Evolutionary conservation across 53 echinoderm and acorn worm species (phyloP).

Genomic region (Patiria pectinifera): DNA sequence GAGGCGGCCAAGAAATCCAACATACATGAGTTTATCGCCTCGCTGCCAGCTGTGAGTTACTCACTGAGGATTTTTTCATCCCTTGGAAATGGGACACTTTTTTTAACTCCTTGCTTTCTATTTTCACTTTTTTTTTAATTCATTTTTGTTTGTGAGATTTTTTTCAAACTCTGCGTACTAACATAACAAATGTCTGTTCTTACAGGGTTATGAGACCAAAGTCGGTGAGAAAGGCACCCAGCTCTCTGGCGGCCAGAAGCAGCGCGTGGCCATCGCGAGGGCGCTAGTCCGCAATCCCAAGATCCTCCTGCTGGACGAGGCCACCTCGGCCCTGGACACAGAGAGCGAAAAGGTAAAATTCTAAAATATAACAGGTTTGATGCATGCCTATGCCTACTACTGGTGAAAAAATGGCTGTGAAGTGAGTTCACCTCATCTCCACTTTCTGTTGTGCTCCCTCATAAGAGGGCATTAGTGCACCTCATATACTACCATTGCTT

Average conservation of each 20-base stretch:
- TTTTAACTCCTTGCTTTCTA: background rate
- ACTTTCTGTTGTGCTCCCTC: background rate
- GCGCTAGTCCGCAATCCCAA: constrained; percentile 89
- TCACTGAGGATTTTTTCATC: background rate
- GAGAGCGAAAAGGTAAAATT: constrained; percentile 91
- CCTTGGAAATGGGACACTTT: background rate
- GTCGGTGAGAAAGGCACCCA: constrained; percentile 91
- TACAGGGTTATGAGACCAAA: constrained; percentile 84
- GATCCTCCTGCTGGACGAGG: constrained; percentile 93
- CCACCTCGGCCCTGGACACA: constrained; percentile 94
- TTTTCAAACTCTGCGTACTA: background rate
- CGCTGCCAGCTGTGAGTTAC: constrained; percentile 75
- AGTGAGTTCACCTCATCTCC: background rate
- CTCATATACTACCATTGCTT: too few relatives aligned
- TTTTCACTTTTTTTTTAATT: background rate
- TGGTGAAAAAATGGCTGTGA: too few relatives aligned
- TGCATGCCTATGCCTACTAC: too few relatives aligned
- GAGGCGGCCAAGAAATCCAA: constrained; percentile 82
- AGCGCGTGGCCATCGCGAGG: constrained; percentile 91
- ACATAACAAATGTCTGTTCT: background rate
- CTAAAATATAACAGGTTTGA: background rate
- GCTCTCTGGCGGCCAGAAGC: constrained; percentile 94
- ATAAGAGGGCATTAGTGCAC: background rate
- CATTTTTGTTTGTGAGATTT: background rate
- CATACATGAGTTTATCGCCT: constrained; percentile 89